phyloP scores from a whole-genome alignment of 2,113 vertebrate genomes.

The Struthio camelus region DNA sequence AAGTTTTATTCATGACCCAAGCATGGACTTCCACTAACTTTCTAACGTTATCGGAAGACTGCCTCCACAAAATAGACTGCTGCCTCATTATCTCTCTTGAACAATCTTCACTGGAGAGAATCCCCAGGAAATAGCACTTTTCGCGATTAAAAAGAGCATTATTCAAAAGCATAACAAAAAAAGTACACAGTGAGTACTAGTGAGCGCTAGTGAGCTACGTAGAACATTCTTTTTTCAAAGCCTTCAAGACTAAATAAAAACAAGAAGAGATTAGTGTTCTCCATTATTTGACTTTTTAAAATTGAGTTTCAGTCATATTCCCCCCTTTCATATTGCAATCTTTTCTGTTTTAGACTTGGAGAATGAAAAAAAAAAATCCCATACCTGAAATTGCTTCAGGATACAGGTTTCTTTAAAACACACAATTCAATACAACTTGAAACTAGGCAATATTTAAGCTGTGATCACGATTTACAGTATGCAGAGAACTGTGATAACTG shows the following conservation, averaged over 20 bases:
- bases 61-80: not conserved
- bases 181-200: not conserved
- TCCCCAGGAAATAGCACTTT: not conserved
- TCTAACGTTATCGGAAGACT: not conserved
- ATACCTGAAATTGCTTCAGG: not conserved
- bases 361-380: not conserved
- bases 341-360: not conserved
- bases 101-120: not conserved
- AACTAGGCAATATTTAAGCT: not conserved
- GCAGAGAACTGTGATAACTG: slow-evolving; percentile 23
- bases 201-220: too few relatives aligned
- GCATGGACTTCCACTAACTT: not conserved
- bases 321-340: not conserved
- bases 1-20: not conserved
- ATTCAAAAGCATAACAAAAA: too few relatives aligned
- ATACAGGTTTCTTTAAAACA: not conserved
- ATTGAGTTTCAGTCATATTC: not conserved
- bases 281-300: not conserved
- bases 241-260: not conserved
- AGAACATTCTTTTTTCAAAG: too few relatives aligned
- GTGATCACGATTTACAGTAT: slow-evolving; percentile 22
- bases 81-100: not conserved
- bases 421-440: not conserved
- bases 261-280: not conserved
- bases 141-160: not conserved